phyloP scores from a whole-genome alignment of 2,113 vertebrate species.

The Ursus arctos region DNA sequence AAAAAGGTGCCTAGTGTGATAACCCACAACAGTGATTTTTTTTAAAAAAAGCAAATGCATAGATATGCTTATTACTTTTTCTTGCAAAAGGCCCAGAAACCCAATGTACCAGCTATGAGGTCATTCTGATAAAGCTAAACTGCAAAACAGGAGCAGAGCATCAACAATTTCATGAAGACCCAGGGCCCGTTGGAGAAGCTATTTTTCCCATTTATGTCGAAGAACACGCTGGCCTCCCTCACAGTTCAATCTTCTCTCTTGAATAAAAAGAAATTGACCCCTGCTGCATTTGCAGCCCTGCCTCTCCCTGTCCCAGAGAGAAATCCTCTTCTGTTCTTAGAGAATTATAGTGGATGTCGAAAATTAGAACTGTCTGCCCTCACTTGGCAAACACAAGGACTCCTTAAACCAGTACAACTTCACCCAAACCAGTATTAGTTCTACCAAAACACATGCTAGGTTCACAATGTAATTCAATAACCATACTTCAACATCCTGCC shows the following conservation, averaged over 20 bases:
- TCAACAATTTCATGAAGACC: background rate
- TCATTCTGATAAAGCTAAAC: conserved; percentile 6
- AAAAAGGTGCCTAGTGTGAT: background rate
- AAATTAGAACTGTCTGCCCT: background rate
- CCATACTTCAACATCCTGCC: background rate
- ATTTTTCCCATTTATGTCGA: background rate
- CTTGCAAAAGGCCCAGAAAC: background rate
- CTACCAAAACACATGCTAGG: background rate
- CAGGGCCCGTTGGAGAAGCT: background rate
- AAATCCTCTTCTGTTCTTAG: background rate
- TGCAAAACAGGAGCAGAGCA: background rate
- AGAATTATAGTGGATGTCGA: background rate
- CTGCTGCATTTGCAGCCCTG: background rate
- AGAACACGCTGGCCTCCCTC: background rate
- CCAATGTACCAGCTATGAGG: background rate
- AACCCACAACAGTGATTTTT: background rate
- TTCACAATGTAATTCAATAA: background rate
- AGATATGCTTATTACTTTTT: background rate
- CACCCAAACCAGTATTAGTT: background rate
- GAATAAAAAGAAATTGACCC: background rate
- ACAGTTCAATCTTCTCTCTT: background rate
- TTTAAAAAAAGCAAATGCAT: background rate
- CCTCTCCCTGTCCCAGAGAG: background rate
- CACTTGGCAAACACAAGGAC: background rate
- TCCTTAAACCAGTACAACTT: background rate